A percentile compares a stretch with the other conserved stretches of the same genome.
These are phyloP conservation scores for Zosterops borbonicus DNA, from an alignment of 2,113 vertebrate species.

Conservation along the genomic window DNA sequence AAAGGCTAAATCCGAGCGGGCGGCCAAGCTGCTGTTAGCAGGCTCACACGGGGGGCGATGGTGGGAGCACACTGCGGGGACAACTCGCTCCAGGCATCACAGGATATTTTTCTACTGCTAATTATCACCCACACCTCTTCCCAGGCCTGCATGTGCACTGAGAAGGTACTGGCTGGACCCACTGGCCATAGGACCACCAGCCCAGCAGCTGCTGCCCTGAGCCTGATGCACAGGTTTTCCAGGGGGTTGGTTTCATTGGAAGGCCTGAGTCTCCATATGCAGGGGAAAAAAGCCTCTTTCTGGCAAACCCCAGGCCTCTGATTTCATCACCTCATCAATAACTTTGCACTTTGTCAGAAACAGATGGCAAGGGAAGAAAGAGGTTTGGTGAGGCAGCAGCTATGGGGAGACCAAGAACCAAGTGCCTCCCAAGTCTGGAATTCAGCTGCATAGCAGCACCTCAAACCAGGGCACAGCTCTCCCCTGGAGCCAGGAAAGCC, in stretches of 20 bases:
- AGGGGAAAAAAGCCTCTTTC: neutral
- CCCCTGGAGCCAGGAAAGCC: neutral
- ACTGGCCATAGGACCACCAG: fast-evolving
- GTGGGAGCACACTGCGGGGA: fast-evolving
- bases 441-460: neutral
- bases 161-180: neutral
- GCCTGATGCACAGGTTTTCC: fast-evolving
- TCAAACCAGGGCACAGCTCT: neutral
- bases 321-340: conserved; percentile 54
- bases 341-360: conserved; percentile 32
- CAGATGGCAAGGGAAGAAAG: conserved; percentile 23
- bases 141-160: fast-evolving
- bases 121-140: neutral
- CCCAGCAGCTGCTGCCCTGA: neutral
- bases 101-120: neutral
- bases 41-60: fast-evolving
- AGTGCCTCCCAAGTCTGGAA: neutral
- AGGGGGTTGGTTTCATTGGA: neutral
- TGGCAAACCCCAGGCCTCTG: conserved; percentile 18
- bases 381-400: conserved; percentile 1
- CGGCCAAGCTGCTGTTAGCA: neutral
- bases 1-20: neutral
- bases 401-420: neutral
- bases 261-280: neutral
- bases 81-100: fast-evolving